Base-by-base conservation (phyloP, 2,797 vertebrate species). In the Lepus oiostolus region DNA sequence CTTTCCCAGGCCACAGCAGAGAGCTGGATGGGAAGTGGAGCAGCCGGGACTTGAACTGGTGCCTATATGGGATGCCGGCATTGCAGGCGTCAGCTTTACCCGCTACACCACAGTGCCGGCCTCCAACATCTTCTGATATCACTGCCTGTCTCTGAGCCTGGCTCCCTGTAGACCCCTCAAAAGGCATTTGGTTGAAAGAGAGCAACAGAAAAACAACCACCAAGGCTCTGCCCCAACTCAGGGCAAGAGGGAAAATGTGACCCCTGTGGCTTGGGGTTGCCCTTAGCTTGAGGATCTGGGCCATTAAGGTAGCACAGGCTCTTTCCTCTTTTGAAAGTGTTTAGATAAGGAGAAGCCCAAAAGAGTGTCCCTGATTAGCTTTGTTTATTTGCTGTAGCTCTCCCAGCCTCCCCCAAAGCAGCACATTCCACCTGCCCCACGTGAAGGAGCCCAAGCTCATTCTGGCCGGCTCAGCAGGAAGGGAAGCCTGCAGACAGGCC, bases 391-490 rank as follows among this genome's bases (percentile, higher is more conserved):
- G 95, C 77, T 81, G 72, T 79, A 83, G 68, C 72, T 92, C 68
- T 95, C 93, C 68, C 67, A 90, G 72, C 35, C 63, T 88, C 28
- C 50, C 67, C 63, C 70, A 47, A 89, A 82, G 90, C 14, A 93
- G 63, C 83, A 89, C 97, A 98, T 97, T 98, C 97, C 98, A 97
- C 90, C 96, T 97, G 97, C 97, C 97, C 67, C 88, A 92, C 80
- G 84, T 60, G 79, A 92, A 96, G 96, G 84, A 90, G 30, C 38
- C 35, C 62, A 85, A 84, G 87, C 52, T 83, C 32, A 62, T 96
- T 96, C 97, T 96, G 96, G 84, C 93, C 92, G 28, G 54, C 95
- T 96, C 93, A 76, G 94, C 98, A 98, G 98, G 98, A 99, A 99
- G 98, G 97, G 98, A 98, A 98, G 98, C 97, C 97, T 96, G 95